phyloP scores from a whole-genome alignment of 2,113 vertebrate genomes.

The Collichthys lucidus region DNA sequence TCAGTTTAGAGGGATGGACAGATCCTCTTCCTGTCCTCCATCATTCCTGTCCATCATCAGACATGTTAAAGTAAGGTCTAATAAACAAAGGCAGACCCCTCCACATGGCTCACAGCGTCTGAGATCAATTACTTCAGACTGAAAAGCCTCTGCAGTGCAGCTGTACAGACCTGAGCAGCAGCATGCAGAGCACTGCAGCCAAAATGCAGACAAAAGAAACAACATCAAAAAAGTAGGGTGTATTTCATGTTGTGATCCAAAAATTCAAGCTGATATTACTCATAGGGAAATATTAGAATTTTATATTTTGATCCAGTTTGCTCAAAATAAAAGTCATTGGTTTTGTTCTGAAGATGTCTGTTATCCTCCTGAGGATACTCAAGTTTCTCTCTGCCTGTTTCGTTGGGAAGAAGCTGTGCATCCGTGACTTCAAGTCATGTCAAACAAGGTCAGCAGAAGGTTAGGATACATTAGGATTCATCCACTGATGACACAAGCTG shows the following conservation, averaged over 20 bases:
- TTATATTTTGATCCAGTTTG: background rate
- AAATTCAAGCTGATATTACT: background rate
- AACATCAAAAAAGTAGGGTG: no score
- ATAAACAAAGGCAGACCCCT: background rate
- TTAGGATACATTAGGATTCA: background rate
- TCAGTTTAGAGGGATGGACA: conserved; percentile 15
- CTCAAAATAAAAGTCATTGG: background rate
- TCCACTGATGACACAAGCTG: background rate
- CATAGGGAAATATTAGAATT: background rate
- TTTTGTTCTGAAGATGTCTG: background rate
- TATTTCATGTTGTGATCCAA: background rate
- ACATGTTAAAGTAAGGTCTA: conserved; percentile 5
- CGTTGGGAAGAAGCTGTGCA: no score
- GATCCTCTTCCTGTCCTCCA: conserved; percentile 7
- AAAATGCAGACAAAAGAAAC: conserved; percentile 28
- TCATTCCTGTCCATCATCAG: background rate
- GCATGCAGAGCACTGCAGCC: conserved; percentile 65
- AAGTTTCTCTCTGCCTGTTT: background rate
- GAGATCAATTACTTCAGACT: conserved; percentile 67
- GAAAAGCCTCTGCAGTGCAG: conserved; percentile 83
- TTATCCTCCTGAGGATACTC: background rate
- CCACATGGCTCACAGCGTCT: conserved; percentile 20
- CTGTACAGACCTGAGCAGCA: conserved; percentile 75
- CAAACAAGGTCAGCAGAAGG: background rate
- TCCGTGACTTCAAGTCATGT: background rate